Percentiles rank a stretch among this genome's conserved stretches.
Conservation (phyloP, 2,113 vertebrate genomes). For the Fukomys damarensis region DNA sequence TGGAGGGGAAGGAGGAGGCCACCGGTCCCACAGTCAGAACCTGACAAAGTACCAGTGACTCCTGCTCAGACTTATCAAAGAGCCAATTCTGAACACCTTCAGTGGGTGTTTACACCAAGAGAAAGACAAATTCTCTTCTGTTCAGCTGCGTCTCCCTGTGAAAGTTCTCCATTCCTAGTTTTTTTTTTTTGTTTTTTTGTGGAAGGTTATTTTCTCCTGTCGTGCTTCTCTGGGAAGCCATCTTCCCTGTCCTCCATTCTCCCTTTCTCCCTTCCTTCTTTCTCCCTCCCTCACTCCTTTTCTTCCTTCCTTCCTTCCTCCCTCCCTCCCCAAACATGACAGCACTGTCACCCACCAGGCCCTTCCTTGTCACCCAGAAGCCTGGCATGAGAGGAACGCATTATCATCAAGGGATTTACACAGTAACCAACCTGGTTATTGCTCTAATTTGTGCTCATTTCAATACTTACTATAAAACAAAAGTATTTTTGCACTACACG, state of each 20-base stretch:
- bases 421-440: background rate
- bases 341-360: background rate
- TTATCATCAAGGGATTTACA: background rate
- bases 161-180: background rate
- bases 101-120: background rate
- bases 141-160: background rate
- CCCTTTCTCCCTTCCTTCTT: no score
- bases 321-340: background rate
- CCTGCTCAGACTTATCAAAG: background rate
- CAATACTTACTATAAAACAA: background rate
- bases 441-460: background rate
- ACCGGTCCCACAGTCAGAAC: background rate
- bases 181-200: no score
- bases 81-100: background rate
- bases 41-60: background rate
- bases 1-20: background rate
- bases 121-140: rapidly evolving
- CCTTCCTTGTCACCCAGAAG: background rate
- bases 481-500: background rate
- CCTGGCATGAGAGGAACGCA: background rate
- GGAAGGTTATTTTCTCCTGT: background rate
- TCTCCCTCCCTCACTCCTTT: background rate
- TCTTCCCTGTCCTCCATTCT: no score
- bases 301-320: background rate
- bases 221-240: background rate